Percentiles rank a stretch among this genome's conserved stretches.
Conservation (phyloP, 2,797 vertebrate species). For the Alectoris magna region DNA sequence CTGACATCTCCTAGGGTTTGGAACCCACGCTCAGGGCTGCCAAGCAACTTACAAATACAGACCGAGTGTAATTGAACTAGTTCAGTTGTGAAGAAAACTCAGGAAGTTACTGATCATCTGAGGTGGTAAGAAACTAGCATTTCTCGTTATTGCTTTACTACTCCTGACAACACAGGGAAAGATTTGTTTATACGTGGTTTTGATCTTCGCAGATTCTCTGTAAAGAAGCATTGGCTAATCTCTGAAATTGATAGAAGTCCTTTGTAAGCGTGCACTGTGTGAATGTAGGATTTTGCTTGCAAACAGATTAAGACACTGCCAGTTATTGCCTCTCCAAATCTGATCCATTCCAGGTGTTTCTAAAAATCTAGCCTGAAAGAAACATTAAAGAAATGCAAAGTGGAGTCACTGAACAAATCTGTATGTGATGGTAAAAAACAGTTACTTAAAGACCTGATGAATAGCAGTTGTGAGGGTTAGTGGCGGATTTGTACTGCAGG, state of each 20-base stretch:
- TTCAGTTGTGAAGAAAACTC: not conserved
- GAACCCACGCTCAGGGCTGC: not conserved
- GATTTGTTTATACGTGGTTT: slow-evolving; percentile 5
- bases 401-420: not conserved
- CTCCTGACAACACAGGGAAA: not conserved
- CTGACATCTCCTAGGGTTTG: not conserved
- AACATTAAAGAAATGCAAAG: slow-evolving; percentile 60
- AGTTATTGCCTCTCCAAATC: slow-evolving; percentile 41
- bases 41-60: not conserved
- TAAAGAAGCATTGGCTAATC: slow-evolving; percentile 54
- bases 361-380: slow-evolving; percentile 16
- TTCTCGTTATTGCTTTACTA: not conserved
- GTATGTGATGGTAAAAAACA: slow-evolving; percentile 41
- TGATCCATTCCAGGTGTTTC: slow-evolving; percentile 40
- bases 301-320: slow-evolving; percentile 41
- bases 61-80: not conserved
- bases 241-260: slow-evolving; percentile 53
- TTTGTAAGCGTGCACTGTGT: not conserved
- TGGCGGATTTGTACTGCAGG: not conserved
- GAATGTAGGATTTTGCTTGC: slow-evolving; percentile 39
- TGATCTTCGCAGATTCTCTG: slow-evolving; percentile 49
- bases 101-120: not conserved
- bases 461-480: not conserved
- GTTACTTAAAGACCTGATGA: not conserved
- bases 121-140: not conserved